Base-by-base conservation (phyloP, 2,797 vertebrate genomes). In the Rhinella marina region DNA sequence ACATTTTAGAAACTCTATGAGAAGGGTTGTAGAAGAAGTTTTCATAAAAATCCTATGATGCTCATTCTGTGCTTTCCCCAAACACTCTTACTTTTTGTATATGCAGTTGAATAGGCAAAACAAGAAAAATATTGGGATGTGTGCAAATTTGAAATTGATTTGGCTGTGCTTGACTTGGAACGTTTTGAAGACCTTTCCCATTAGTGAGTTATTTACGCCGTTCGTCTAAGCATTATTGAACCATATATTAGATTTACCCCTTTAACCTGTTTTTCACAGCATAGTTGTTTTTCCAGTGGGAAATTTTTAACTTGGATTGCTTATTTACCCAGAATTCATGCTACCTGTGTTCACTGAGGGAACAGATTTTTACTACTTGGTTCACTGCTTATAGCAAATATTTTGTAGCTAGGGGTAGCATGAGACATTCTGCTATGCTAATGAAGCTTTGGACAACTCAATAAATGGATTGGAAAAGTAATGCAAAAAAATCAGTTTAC, bases 241-340 rank as follows among this genome's bases (percentile, higher is more conserved):
- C 48, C 7, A 73, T 48, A 48, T 21, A 73, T 48, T 48, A 21
- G 17, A 73, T 48, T 12, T 23, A 10, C 72, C 41, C 41, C 70
- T 48, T 73, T 73, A 73, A 75, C 72, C 23, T 75, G 72, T 50
- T 75, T 41, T 75, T 75, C 72, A 75, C 72, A 50, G 48, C 21
- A 50, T 75, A 75, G 72, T 75, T 75, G 72, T 75, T 75, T 75
- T 75, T 75, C 29, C 72, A 75, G 23, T 48, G 50, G 72, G 48
- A 75, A 75, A 75, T 75, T 52, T 75, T 75, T 75, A 75, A 52
- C 72, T 23, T 75, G 72, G 72, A 75, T 75, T 75, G 72, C 72
- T 75, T 75, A 75, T 75, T 75, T 75, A 52, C 72, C 41, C 41
- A 52, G 72, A 50, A 75, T 50, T 75, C 72, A 75, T 75, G 9